Conservation (phyloP, 1,140 invertebrate genomes). For the Aphelenchoides besseyi region DNA sequence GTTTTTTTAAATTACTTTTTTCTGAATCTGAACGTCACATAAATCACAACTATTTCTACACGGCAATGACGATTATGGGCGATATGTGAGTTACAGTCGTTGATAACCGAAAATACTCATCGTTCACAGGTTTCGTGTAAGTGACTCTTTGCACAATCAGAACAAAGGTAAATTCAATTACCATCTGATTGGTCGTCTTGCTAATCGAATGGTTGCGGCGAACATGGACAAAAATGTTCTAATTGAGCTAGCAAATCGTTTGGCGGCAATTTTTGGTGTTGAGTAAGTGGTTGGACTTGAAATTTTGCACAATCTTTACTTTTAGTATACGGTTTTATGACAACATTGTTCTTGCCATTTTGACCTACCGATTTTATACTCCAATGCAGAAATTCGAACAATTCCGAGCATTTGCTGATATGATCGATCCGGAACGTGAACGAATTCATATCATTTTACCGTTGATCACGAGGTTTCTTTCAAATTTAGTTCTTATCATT, state of each 20-base stretch:
- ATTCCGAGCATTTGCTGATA: slow-evolving; percentile 19
- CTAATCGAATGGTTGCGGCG: not conserved
- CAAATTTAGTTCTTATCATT: not conserved
- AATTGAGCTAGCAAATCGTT: slow-evolving; percentile 7
- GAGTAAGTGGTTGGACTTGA: not conserved
- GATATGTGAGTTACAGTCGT: not conserved
- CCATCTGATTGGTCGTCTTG: not conserved
- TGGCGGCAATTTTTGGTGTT: not conserved
- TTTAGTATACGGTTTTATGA: slow-evolving; percentile 23
- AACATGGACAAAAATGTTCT: not conserved
- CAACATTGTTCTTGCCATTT: slow-evolving; percentile 18
- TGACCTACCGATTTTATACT: not conserved
- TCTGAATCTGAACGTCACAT: slow-evolving; percentile 17
- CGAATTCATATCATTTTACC: slow-evolving; percentile 22
- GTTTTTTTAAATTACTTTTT: slow-evolving; percentile 22
- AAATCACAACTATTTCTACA: slow-evolving; percentile 6
- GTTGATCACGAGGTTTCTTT: slow-evolving; percentile 17
- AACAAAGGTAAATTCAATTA: not conserved
- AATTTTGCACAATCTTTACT: not conserved
- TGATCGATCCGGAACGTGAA: slow-evolving; percentile 21
- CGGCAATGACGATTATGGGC: not conserved
- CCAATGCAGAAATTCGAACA: slow-evolving; percentile 20
- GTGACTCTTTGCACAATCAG: not conserved
- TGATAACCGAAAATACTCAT: not conserved
- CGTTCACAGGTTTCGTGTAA: not conserved